phyloP scores from a whole-genome alignment of 2,888 invertebrate genomes.

The Luperina testacea region DNA sequence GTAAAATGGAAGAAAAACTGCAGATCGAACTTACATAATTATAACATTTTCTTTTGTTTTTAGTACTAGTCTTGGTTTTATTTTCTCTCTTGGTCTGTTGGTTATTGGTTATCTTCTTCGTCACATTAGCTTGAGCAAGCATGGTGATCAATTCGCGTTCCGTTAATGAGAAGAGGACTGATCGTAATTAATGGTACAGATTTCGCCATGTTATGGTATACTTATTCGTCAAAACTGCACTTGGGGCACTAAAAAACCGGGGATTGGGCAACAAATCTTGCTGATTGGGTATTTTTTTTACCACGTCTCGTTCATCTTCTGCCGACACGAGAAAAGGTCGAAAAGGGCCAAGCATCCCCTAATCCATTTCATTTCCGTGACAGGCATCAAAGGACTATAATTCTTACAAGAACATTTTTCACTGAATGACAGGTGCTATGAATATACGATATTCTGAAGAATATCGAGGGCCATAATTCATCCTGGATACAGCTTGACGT shows the following conservation, averaged over 20 bases:
- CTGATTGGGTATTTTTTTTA: neutral
- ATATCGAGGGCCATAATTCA: slow-evolving; percentile 21
- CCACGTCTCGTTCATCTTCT: neutral
- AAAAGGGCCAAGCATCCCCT: neutral
- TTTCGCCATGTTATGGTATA: neutral
- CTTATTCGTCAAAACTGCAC: neutral
- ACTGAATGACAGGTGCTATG: neutral
- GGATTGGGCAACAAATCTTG: neutral
- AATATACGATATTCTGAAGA: neutral
- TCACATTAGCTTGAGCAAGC: neutral
- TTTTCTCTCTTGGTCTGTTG: neutral
- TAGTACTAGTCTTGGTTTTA: neutral
- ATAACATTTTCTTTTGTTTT: neutral
- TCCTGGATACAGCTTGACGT: slow-evolving; percentile 12
- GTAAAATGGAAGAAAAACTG: slow-evolving; percentile 9
- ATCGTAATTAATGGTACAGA: neutral
- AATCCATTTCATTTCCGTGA: neutral
- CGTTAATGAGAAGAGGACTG: neutral
- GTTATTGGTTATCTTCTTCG: neutral
- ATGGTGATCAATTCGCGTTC: neutral
- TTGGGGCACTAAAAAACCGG: neutral
- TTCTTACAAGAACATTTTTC: neutral
- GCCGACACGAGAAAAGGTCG: neutral
- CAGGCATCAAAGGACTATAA: neutral
- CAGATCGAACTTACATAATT: neutral